Evolutionary conservation across 1,140 invertebrate genomes (phyloP), one percentile per base, ranked within the genome.

Genomic region (Microplitis demolitor): DNA sequence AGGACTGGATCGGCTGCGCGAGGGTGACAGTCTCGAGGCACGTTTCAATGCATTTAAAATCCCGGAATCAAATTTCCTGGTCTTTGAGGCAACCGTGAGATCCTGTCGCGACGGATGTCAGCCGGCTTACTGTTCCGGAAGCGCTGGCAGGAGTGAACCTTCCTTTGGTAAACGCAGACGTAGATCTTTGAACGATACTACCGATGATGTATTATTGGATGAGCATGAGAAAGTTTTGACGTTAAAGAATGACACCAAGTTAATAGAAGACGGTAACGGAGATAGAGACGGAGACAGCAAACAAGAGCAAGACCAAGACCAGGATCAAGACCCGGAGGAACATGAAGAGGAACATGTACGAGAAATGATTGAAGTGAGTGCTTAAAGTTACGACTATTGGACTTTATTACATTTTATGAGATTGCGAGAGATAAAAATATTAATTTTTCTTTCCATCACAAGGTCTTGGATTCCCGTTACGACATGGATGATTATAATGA

Each of bases 11-110:
- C 92, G 94, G 80, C 90, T 95, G 1, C 89, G 95, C 31, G 94
- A 92, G 78, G 94, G 94, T 0, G 95, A 96, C 78, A 96, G 94
- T 8, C 86, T 97, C 5, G 95, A 97, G 87, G 95, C 95, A 0
- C 89, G 95, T 76, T 97, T 97, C 81, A 96, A 97, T 86, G 96
- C 96, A 2, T 97, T 97, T 78, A 97, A 97, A 87, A 96, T 97
- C 78, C 96, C 96, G 0, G 95, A 97, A 88, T 97, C 96, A 0
- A 97, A 97, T 83, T 96, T 96, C 87, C 83, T 97, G 61, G 95
- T 97, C 1, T 97, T 97, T 81, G 95, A 97, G 87, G 96, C 96
- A 0, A 97, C 94, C 0, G 95, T 97, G 0, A 88, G 93, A 71
- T 96, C 95, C 0, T 97, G 96, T 78, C 87, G 95, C 58, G 94